Conservation (phyloP, 2,113 vertebrate genomes). For the Ceyx margarethae region DNA sequence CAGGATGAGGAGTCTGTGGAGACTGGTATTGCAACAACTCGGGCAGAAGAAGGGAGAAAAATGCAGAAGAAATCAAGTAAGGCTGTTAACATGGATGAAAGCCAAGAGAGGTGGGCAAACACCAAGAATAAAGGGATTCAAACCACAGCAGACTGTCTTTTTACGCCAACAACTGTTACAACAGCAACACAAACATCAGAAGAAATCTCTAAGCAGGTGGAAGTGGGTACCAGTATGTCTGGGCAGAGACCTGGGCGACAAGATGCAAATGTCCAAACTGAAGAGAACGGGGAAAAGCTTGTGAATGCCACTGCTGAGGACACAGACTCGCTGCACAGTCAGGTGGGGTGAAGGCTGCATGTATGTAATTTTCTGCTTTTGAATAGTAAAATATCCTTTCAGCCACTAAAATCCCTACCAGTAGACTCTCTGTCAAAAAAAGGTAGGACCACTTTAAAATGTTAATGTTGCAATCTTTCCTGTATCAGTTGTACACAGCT, state of each 20-base stretch:
- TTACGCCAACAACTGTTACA: slow-evolving; percentile 54
- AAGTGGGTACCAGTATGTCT: slow-evolving; percentile 61
- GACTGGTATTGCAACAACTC: neutral
- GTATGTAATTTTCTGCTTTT: neutral
- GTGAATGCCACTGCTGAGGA: slow-evolving; percentile 55
- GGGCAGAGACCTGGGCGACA: slow-evolving; percentile 52
- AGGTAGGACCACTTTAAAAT: neutral
- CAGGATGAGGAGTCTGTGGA: slow-evolving; percentile 43
- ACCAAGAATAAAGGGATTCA: slow-evolving; percentile 68
- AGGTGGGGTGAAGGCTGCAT: slow-evolving; percentile 66
- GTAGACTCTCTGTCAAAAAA: neutral
- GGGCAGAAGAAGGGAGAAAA: neutral
- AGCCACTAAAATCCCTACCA: neutral
- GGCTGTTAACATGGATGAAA: neutral
- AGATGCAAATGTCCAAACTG: slow-evolving; percentile 68
- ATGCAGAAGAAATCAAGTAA: slow-evolving; percentile 31
- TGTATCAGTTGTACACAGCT: neutral
- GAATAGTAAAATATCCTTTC: neutral
- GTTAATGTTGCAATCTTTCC: neutral
- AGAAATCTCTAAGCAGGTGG: slow-evolving; percentile 47
- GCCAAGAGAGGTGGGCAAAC: neutral
- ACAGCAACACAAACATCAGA: slow-evolving; percentile 73
- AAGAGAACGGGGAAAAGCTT: slow-evolving; percentile 54
- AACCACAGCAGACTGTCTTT: slow-evolving; percentile 26
- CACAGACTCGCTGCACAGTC: slow-evolving; percentile 71